phyloP scores from a whole-genome alignment of 2,888 invertebrate species.

The Lycophotia porphyrea region DNA sequence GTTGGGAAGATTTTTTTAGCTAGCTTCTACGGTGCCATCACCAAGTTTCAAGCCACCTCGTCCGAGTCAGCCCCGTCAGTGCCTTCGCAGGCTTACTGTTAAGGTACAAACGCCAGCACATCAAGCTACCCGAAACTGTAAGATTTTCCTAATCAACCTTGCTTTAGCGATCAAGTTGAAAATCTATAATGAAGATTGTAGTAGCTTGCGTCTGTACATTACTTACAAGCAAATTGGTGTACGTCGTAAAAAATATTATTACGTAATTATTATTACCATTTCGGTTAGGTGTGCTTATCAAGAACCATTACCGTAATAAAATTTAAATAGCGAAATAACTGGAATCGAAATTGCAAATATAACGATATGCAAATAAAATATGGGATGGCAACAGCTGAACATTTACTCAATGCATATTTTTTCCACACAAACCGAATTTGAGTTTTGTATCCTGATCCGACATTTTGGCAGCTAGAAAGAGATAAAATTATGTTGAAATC shows the following conservation, averaged over 20 bases:
- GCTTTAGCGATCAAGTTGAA: too few species aligned
- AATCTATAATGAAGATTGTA: too few species aligned
- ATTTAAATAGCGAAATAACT: not conserved
- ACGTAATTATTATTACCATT: not conserved
- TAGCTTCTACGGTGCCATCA: too few species aligned
- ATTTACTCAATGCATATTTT: not conserved
- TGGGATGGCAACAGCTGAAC: slow-evolving; percentile 7
- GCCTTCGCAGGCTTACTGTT: not conserved
- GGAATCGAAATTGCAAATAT: not conserved
- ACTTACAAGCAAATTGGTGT: not conserved
- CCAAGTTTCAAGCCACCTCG: not conserved
- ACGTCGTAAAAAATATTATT: not conserved
- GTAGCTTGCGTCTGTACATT: not conserved
- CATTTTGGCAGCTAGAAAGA: slow-evolving; percentile 74
- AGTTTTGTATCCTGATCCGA: slow-evolving; percentile 79
- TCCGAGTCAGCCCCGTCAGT: too few species aligned
- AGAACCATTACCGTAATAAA: slow-evolving; percentile 24
- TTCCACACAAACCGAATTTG: slow-evolving; percentile 79
- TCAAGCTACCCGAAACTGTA: too few species aligned
- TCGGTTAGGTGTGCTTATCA: not conserved
- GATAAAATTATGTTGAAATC: slow-evolving; percentile 9
- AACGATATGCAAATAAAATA: slow-evolving; percentile 31
- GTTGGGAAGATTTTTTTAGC: not conserved
- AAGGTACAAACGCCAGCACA: too few species aligned
- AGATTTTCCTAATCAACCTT: too few species aligned